These are phyloP conservation scores for Molossus molossus DNA, from an alignment of 2,797 vertebrate genomes.

Conservation along the genomic window DNA sequence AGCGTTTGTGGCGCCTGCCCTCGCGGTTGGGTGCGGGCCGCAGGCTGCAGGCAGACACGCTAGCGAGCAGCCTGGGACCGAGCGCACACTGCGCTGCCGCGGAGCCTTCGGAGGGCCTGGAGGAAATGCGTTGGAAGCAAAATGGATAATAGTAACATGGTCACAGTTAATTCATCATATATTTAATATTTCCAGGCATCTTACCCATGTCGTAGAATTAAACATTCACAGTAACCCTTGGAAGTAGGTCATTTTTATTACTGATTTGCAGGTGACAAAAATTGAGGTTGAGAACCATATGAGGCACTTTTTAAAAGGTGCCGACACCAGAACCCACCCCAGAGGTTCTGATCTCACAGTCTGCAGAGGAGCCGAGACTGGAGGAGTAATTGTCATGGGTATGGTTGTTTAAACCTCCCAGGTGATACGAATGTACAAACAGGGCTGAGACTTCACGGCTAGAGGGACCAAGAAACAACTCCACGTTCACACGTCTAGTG, in stretches of 20 bases:
- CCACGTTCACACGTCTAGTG: not conserved
- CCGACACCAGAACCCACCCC: fast-evolving
- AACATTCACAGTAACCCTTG: not conserved
- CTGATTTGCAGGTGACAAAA: not conserved
- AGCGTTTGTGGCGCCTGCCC: fast-evolving
- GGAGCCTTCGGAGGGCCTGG: not conserved
- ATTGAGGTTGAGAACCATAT: not conserved
- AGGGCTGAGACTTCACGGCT: not conserved
- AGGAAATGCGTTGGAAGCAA: not conserved
- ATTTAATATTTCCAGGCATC: not conserved
- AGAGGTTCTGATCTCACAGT: not conserved
- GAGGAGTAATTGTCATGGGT: not conserved
- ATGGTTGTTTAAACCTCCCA: not conserved
- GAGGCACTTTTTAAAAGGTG: not conserved
- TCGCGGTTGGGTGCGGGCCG: not conserved
- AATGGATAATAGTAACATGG: no score
- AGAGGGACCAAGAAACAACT: not conserved
- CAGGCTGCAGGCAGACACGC: fast-evolving
- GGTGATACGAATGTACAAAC: not conserved
- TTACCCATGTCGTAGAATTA: not conserved
- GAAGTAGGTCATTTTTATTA: not conserved
- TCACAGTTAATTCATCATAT: not conserved
- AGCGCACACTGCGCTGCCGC: fast-evolving
- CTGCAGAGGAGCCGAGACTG: not conserved
- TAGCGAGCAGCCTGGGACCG: not conserved